Evolutionary conservation across 2,888 invertebrate species (phyloP), one percentile per base, ranked within the genome.

Genomic region (Parasteatoda lunata): DNA sequence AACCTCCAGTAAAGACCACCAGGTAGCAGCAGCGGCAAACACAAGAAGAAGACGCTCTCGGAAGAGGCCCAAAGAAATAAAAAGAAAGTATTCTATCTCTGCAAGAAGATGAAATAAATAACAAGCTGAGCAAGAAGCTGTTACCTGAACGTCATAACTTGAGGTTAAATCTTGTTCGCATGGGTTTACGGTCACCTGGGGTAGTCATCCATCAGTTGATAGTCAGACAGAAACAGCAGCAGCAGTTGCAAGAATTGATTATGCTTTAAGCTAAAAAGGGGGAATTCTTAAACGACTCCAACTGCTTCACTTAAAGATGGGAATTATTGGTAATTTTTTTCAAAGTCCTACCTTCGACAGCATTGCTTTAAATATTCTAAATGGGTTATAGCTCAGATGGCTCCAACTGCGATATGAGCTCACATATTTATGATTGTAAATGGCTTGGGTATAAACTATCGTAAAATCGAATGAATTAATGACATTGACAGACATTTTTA

Each of bases 131-230:
- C 66, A 72, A 80, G 72, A 65, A 80, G 80, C 80, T 80, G 80
- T 80, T 72, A 80, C 80, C 72, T 49, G 47, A 45, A 72, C 78
- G 73, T 84, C 73, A 78, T 84, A 75, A 84, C 78, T 77, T 15
- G 69, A 73, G 84, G 84, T 84, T 84, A 78, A 78, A 78, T 68
- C 78, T 78, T 64, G 84, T 75, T 81, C 81, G 48, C 72, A 72
- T 72, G 65, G 79, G 30, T 79, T 77, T 47, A 68, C 66, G 45
- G 66, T 68, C 66, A 51, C 47, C 77, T 30, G 3, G 47, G n/a
- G 9, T n/a, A n/a, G 51, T 52, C 30, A 80, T 80, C 80, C 49
- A 80, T 80, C 80, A 80, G 52, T 5, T 49, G n/a, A 79, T 71
- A 71, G 79, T 70, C 71, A 79, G 79, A 48, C 77, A 30, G 66